Conservation (phyloP, 2,888 invertebrate genomes). For the Cataglyphis albicans region DNA sequence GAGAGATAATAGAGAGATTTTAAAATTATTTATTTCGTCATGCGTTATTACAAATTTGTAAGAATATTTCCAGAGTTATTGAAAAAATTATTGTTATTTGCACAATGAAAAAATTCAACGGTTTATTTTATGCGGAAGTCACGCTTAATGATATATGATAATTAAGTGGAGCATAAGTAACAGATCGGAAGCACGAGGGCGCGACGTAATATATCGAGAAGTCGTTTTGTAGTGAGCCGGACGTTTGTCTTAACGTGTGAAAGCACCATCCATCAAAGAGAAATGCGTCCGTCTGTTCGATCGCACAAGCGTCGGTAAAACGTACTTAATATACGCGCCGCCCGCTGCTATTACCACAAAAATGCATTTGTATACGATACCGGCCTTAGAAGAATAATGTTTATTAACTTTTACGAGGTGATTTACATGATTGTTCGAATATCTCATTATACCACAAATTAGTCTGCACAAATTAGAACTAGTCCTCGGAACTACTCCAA, state of each 20-base stretch:
- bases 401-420: constrained; percentile 49
- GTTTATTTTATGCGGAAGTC: constrained; percentile 67
- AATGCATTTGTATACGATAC: constrained; percentile 4
- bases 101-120: constrained; percentile 54
- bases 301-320: not conserved
- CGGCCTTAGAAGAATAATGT: constrained; percentile 30
- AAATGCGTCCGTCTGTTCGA: constrained; percentile 68
- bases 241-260: constrained; percentile 71
- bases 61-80: not conserved
- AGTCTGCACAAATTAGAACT: constrained; percentile 34
- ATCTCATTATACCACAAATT: constrained; percentile 51
- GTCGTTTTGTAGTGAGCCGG: constrained; percentile 66
- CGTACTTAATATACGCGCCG: not conserved
- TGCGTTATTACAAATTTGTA: not conserved
- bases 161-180: constrained; percentile 72
- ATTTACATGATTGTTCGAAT: constrained; percentile 49
- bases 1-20: not conserved
- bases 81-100: not conserved
- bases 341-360: constrained; percentile 1
- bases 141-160: constrained; percentile 72
- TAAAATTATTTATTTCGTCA: not conserved
- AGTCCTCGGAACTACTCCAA: constrained; percentile 12
- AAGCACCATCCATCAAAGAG: constrained; percentile 72
- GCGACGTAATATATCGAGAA: constrained; percentile 72
- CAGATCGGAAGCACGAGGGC: constrained; percentile 71